Evolutionary conservation across 92 coral and sea anemone genomes (phyloP).

Genomic region (Heliopora coerulea): DNA sequence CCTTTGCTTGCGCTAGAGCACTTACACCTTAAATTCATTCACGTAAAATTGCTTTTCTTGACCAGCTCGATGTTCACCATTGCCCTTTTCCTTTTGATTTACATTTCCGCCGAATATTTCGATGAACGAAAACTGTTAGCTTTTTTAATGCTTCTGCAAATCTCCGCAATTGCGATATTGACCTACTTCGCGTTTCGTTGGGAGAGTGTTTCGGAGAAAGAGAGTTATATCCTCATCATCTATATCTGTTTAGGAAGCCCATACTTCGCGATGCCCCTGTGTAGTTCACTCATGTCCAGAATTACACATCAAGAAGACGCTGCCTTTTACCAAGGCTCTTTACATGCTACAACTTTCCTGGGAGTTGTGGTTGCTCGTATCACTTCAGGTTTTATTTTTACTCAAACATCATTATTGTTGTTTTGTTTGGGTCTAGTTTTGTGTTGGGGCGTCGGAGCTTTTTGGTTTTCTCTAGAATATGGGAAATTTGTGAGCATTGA

Average conservation of each 20-base stretch:
- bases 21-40: conserved; percentile 22
- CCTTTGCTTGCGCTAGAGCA: conserved; percentile 32
- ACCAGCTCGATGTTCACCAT: conserved; percentile 23
- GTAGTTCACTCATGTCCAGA: conserved; percentile 17
- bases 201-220: not conserved
- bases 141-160: conserved; percentile 1
- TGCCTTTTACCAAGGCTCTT: conserved; percentile 32
- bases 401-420: not conserved
- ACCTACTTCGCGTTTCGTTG: conserved; percentile 16
- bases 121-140: conserved; percentile 16
- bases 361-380: conserved; percentile 7
- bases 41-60: conserved; percentile 24
- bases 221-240: conserved; percentile 3
- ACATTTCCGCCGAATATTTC: conserved; percentile 18
- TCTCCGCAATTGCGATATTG: conserved; percentile 1
- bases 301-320: conserved; percentile 24
- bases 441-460: conserved; percentile 9
- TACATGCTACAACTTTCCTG: not conserved
- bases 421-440: conserved; percentile 17
- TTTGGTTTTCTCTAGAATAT: conserved; percentile 36
- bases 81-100: conserved; percentile 9
- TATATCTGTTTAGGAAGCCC: conserved; percentile 22
- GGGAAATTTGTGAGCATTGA: not conserved
- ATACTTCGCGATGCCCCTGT: conserved; percentile 15
- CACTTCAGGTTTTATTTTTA: conserved; percentile 16